phyloP scores from a whole-genome alignment of 2,113 vertebrate species.

The Octodon degus region DNA sequence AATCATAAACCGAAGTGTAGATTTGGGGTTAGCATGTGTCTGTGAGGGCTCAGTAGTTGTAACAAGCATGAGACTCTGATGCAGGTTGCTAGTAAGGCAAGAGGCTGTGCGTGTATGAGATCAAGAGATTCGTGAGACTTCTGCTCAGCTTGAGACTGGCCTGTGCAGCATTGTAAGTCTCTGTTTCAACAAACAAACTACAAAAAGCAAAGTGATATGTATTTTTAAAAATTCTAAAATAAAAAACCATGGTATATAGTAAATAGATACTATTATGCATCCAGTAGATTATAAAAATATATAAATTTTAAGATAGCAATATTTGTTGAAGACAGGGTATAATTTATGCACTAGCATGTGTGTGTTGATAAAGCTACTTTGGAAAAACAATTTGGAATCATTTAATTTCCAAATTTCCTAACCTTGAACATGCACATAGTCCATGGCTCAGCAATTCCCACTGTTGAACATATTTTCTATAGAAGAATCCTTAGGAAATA shows the following conservation, averaged over 20 bases:
- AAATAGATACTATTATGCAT: not conserved
- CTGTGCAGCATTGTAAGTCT: not conserved
- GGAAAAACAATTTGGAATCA: slow-evolving; percentile 5
- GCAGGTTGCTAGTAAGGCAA: not conserved
- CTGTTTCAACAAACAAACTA: not conserved
- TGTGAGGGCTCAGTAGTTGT: not conserved
- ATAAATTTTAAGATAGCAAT: not conserved
- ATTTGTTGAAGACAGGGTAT: not conserved
- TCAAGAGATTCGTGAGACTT: not conserved
- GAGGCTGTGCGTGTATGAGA: not conserved
- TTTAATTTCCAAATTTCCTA: not conserved
- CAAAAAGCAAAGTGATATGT: not conserved
- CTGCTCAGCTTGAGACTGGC: not conserved
- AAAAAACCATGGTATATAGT: not conserved
- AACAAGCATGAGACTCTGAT: not conserved
- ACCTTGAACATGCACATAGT: not conserved
- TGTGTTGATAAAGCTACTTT: not conserved
- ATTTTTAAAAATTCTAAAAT: not conserved
- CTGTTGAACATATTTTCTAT: not conserved
- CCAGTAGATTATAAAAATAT: not conserved
- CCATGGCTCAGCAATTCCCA: not conserved
- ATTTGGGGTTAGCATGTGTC: not conserved
- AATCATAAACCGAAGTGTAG: not conserved
- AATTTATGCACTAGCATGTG: not conserved
- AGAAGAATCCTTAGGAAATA: not conserved